These are phyloP conservation scores for Sardina pilchardus DNA, from an alignment of 2,113 vertebrate species.

Conservation along the genomic window DNA sequence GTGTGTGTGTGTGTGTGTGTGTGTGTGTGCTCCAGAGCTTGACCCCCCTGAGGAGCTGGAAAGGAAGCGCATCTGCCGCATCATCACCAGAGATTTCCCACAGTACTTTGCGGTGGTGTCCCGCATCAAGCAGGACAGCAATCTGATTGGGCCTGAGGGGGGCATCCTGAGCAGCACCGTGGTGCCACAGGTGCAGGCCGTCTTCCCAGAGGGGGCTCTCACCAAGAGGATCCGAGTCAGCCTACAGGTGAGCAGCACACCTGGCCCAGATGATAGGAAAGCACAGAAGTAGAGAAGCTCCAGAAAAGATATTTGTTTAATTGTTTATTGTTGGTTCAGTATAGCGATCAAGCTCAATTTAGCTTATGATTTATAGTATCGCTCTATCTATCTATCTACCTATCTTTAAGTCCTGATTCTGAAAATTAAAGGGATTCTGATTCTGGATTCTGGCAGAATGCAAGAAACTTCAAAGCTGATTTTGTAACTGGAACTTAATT, in stretches of 20 bases:
- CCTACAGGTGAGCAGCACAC: conserved; percentile 79
- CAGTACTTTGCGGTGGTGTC: conserved; percentile 98
- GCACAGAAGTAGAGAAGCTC: neutral
- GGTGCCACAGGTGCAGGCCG: conserved; percentile 92
- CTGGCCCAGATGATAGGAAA: too few species aligned
- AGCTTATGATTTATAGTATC: too few species aligned
- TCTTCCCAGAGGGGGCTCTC: conserved; percentile 94
- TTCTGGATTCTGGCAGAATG: too few species aligned
- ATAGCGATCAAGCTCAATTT: too few species aligned
- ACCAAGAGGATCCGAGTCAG: conserved; percentile 96
- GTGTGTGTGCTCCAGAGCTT: conserved; percentile 73
- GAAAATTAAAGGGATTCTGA: too few species aligned
- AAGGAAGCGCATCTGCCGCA: conserved; percentile 92
- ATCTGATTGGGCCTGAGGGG: conserved; percentile 95
- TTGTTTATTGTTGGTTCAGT: too few species aligned
- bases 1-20: neutral
- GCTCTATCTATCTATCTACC: too few species aligned
- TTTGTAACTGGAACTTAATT: too few species aligned
- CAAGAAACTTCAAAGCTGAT: too few species aligned
- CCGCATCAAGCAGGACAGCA: conserved; percentile 93
- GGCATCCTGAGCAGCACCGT: conserved; percentile 95
- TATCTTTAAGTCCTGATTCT: too few species aligned
- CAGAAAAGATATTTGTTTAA: too few species aligned
- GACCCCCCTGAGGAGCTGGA: conserved; percentile 91
- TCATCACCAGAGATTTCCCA: conserved; percentile 95